Base-by-base conservation (phyloP, 2,797 vertebrate genomes). In the Sciurus vulgaris region DNA sequence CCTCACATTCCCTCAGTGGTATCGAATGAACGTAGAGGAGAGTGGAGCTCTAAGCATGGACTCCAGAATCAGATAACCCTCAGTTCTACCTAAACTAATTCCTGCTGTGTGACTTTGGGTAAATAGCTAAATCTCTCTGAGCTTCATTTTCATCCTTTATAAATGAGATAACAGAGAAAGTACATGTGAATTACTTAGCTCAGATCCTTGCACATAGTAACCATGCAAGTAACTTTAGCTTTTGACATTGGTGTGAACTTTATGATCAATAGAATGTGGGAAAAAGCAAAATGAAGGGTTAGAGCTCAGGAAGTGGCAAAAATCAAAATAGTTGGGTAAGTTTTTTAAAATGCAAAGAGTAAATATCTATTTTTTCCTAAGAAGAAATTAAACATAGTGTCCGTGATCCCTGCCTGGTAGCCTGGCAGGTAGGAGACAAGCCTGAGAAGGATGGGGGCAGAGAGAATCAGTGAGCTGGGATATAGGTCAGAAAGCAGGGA, bases 151-250 rank as follows among this genome's bases (percentile, higher is more conserved):
- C 18, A 30, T 56, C 49, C 3, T 33, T 17, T n/a, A 24, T 35
- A 51, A 92, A 24, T 30, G 49, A 77, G 59, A 1, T 5, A 2
- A 69, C 9, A 22, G 74, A 65, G 61, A 7, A 22, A 20, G 24
- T 3, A 30, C 5, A 2, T 4, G 1, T 1, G 14, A 35, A 33
- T 54, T 1, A 3, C 67, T 61, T 14, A 0, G 18, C 56, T 6
- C 0, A 0, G 5, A 13, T 41, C 67, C 41, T 18, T 5, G 67
- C 8, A 2, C 49, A 1, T 0, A 0, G 14, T 3, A 28, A 76
- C 54, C 30, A 10, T 1, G 4, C 18, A 0, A 5, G 38, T 12
- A 1, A 1, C 12, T 8, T 7, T 1, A 44, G 44, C 38, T 41
- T 0, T 7, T 6, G 54, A 1, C 13, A 7, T 30, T 26, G 2